Evolutionary conservation across 2,888 invertebrate genomes (phyloP).

Genomic region (Dasysyrphus albostriatus): DNA sequence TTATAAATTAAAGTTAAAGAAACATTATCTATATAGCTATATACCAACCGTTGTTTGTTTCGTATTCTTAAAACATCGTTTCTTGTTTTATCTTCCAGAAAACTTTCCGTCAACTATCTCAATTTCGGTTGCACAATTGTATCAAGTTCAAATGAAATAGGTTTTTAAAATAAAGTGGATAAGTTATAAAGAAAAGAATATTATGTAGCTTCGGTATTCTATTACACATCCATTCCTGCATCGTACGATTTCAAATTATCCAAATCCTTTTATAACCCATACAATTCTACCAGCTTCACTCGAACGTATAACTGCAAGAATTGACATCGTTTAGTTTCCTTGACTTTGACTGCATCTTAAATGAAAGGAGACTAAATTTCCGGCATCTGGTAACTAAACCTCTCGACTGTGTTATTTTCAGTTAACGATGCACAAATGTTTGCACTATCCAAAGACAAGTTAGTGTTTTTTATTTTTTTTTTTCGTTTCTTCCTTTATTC

Average conservation of each 20-base stretch:
- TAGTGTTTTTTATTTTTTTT: not conserved
- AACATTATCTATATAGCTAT: too few relatives aligned
- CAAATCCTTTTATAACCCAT: constrained; percentile 38
- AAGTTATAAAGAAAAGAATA: not conserved
- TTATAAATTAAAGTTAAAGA: too few relatives aligned
- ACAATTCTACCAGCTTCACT: not conserved
- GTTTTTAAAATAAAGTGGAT: not conserved
- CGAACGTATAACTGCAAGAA: constrained; percentile 26
- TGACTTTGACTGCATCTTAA: constrained; percentile 12
- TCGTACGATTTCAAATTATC: not conserved
- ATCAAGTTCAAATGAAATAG: not conserved
- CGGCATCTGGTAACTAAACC: constrained; percentile 32
- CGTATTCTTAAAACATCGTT: too few relatives aligned
- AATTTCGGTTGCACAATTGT: not conserved
- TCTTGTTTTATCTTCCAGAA: too few relatives aligned
- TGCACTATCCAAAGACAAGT: constrained; percentile 52
- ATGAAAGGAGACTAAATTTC: constrained; percentile 26
- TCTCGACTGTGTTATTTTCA: constrained; percentile 25
- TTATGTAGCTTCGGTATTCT: not conserved
- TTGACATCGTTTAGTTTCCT: constrained; percentile 37
- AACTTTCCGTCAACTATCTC: not conserved
- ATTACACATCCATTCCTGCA: not conserved
- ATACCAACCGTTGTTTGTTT: too few relatives aligned
- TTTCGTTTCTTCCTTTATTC: not conserved
- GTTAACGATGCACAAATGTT: constrained; percentile 70